Evolutionary conservation across 2,113 vertebrate species (phyloP).

Genomic region (Cygnus atratus): DNA sequence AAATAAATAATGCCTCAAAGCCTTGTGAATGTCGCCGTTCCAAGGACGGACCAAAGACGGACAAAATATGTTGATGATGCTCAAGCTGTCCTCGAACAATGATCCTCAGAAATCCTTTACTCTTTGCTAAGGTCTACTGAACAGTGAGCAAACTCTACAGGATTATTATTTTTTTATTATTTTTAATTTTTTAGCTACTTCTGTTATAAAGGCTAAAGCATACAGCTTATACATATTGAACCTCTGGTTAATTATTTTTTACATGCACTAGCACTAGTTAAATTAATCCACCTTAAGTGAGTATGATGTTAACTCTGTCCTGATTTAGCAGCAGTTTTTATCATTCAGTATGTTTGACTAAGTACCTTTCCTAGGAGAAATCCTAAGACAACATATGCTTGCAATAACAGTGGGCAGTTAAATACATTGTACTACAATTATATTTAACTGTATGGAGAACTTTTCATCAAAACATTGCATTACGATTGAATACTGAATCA

Average conservation of each 20-base stretch:
- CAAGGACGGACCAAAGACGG: not conserved
- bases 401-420: constrained; percentile 32
- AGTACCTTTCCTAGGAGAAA: constrained; percentile 34
- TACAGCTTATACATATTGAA: not conserved
- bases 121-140: not conserved
- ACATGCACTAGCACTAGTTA: constrained; percentile 19
- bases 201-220: constrained; percentile 14
- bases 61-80: not conserved
- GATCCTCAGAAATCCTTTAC: not conserved
- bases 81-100: not conserved
- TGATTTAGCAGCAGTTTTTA: constrained; percentile 35
- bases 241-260: constrained; percentile 37
- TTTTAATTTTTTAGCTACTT: constrained; percentile 8
- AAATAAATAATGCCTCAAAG: not conserved
- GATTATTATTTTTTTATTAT: not conserved
- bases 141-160: not conserved
- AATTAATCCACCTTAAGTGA: constrained; percentile 26
- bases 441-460: constrained; percentile 35
- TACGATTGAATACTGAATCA: constrained; percentile 23
- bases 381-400: constrained; percentile 8
- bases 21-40: not conserved
- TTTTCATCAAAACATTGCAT: constrained; percentile 39
- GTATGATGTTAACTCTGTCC: constrained; percentile 4
- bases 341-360: not conserved
- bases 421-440: constrained; percentile 40